Conservation (phyloP, 2,797 vertebrate genomes). For the Rhabdomys pumilio region DNA sequence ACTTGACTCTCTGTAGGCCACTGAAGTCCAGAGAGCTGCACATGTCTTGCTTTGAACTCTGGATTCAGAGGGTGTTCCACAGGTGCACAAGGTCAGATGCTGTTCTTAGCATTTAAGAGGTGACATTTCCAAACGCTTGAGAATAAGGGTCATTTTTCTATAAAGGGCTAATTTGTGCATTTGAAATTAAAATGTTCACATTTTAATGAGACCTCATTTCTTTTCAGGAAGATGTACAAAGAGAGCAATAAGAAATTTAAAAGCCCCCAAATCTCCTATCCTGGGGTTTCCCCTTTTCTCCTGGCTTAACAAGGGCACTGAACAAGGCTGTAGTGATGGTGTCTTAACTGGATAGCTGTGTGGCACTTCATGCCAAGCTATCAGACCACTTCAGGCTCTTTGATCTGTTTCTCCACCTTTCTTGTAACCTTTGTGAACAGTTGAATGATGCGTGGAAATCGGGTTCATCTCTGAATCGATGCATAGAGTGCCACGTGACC, state of each 20-base stretch:
- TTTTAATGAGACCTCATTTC: conserved; percentile 38
- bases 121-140: conserved; percentile 57
- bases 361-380: conserved; percentile 33
- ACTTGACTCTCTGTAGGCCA: background rate
- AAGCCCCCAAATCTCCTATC: conserved; percentile 5
- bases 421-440: conserved; percentile 74
- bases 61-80: background rate
- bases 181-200: conserved; percentile 63
- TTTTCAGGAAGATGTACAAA: conserved; percentile 6
- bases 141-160: conserved; percentile 65
- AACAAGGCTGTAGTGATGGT: background rate
- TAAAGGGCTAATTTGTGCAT: conserved; percentile 64
- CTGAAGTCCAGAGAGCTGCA: background rate
- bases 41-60: conserved; percentile 13
- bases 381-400: conserved; percentile 52
- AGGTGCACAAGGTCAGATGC: background rate
- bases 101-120: conserved; percentile 27
- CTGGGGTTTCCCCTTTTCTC: background rate
- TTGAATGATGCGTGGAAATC: conserved; percentile 71
- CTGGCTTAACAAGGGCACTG: conserved; percentile 17
- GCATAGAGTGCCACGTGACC: conserved; percentile 71
- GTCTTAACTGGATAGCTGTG: background rate
- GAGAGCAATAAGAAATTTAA: conserved; percentile 34
- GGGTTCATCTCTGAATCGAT: conserved; percentile 77
- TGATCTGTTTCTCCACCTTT: conserved; percentile 77